Evolutionary conservation across 1,140 invertebrate species (phyloP), one percentile per base, ranked within the genome.

Genomic region (Ptiloglossa arizonensis): DNA sequence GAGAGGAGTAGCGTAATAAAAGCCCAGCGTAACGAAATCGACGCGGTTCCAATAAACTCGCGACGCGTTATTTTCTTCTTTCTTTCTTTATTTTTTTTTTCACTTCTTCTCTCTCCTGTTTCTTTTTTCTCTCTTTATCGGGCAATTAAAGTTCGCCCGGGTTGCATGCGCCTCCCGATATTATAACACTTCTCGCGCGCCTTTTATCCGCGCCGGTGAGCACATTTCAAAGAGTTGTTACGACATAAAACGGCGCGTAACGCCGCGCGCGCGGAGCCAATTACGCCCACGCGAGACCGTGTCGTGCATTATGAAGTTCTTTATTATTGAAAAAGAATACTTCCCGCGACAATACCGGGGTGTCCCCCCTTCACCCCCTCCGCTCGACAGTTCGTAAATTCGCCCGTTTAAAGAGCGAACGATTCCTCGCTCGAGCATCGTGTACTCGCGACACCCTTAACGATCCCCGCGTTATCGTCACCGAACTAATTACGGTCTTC

Each of bases 131-230:
- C 22, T 27, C 41, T 85, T 85, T 85, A 85, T 85, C 70, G 73
- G 72, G 67, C 83, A 85, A 83, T 85, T 85, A 85, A 77, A 81
- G 69, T 66, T 74, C 22, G 60, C 57, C 54, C 67, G 44, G 41
- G 54, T 84, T 78, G 70, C 75, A 54, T 62, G 64, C 32, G 38
- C 63, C 32, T 48, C 64, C 50, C 60, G 62, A 83, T 59, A 74
- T 82, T 74, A 70, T 69, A 82, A 82, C 69, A 46, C 50, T 70
- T n/a, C 41, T 66, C 38, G 27, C 17, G 24, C 17, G 48, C 35
- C 24, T 35, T 62, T 70, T 82, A 64, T 74, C 44, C 64, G 24
- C 22, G 41, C 6, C 22, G 60, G 24, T n/a, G 57, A 69, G 52
- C 80, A 46, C 79, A 35, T 69, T 50, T 69, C 68, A 44, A 57